Percentiles rank a stretch among this genome's conserved stretches.
Conservation (phyloP, 2,888 invertebrate genomes). For the Andricus quercusramuli region DNA sequence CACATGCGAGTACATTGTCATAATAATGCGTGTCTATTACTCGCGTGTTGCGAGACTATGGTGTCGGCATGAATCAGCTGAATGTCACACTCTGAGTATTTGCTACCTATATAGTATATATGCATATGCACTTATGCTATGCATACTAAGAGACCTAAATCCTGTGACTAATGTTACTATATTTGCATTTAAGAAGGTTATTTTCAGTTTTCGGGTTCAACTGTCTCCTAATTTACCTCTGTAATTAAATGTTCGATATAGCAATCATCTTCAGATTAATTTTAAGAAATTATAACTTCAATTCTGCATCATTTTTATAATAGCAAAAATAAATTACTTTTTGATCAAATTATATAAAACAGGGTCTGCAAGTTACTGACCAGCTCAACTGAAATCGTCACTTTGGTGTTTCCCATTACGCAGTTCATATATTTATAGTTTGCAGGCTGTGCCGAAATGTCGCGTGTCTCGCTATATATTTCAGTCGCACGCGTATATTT, state of each 20-base stretch:
- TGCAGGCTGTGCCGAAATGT: conserved; percentile 16
- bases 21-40: conserved; percentile 50
- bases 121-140: conserved; percentile 44
- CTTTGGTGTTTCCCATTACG: conserved; percentile 12
- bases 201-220: neutral
- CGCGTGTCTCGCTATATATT: conserved; percentile 21
- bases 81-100: conserved; percentile 46
- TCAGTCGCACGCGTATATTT: conserved; percentile 28
- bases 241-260: conserved; percentile 2
- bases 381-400: neutral
- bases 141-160: conserved; percentile 43
- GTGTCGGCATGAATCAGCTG: conserved; percentile 52
- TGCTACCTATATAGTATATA: conserved; percentile 42
- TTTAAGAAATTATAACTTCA: neutral
- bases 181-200: conserved; percentile 22
- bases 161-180: neutral
- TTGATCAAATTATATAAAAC: neutral
- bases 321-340: too few relatives aligned
- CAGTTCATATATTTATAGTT: conserved; percentile 19
- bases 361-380: neutral
- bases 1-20: conserved; percentile 44
- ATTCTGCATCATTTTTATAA: neutral
- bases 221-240: neutral
- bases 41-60: conserved; percentile 47
- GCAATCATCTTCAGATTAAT: neutral